These are phyloP conservation scores for Meleagris gallopavo DNA, from an alignment of 2,113 vertebrate genomes.

Conservation along the genomic window DNA sequence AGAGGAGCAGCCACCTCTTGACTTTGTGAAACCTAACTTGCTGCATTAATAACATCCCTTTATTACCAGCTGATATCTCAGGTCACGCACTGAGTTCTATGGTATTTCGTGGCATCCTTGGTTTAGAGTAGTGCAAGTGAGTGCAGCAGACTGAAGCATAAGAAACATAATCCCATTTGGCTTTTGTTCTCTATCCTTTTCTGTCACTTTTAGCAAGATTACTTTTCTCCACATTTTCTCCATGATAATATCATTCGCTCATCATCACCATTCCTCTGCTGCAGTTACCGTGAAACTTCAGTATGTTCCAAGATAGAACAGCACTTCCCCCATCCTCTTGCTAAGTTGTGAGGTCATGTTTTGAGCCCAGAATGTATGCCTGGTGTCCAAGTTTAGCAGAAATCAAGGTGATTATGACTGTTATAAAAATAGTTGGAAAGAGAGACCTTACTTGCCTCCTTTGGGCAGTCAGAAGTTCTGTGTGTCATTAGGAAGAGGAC, in stretches of 20 bases:
- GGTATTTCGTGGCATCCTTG: neutral
- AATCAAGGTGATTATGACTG: neutral
- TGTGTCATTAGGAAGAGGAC: neutral
- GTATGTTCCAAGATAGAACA: neutral
- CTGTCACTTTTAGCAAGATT: neutral
- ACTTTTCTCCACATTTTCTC: neutral
- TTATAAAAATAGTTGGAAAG: neutral
- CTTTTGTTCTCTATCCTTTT: neutral
- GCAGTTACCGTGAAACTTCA: neutral
- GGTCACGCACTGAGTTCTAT: neutral
- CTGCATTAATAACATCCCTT: neutral
- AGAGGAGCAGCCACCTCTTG: neutral
- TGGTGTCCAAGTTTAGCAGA: neutral
- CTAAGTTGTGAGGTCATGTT: neutral
- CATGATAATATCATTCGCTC: neutral
- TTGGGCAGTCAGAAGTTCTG: neutral
- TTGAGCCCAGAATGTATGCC: neutral
- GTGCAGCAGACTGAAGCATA: neutral
- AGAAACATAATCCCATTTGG: neutral
- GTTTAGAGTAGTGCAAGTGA: neutral
- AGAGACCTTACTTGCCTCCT: neutral
- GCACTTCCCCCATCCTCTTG: neutral
- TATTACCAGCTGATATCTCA: neutral
- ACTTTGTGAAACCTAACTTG: neutral
- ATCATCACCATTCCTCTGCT: neutral